phyloP scores from a whole-genome alignment of 2,797 vertebrate genomes.

The Parauchenoglanis punctatus region DNA sequence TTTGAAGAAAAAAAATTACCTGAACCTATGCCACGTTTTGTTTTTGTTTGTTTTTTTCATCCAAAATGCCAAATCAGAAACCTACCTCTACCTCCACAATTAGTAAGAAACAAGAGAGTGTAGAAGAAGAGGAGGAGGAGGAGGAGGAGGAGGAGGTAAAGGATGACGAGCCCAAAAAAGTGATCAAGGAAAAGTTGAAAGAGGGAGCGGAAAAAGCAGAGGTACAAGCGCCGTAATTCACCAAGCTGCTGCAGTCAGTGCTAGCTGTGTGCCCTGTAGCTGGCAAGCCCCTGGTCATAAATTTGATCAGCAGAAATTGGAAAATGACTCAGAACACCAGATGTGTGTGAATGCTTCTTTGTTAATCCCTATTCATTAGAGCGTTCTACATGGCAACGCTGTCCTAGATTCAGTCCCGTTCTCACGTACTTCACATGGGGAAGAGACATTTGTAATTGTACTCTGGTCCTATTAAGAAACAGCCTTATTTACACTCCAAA shows the following conservation, averaged over 20 bases:
- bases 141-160: constrained; percentile 50
- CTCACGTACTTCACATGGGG: not conserved
- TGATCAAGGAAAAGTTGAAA: constrained; percentile 42
- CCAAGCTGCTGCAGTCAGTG: not conserved
- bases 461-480: constrained; percentile 34
- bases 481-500: constrained; percentile 48
- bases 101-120: constrained; percentile 51
- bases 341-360: constrained; percentile 41
- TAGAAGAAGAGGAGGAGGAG: constrained; percentile 53
- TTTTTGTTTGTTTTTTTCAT: not conserved
- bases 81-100: constrained; percentile 21
- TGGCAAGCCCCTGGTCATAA: constrained; percentile 25
- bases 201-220: constrained; percentile 46
- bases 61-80: not conserved
- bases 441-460: constrained; percentile 13
- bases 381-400: not conserved
- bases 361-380: constrained; percentile 29
- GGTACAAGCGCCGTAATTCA: constrained; percentile 41
- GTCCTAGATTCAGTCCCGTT: constrained; percentile 41
- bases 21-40: not conserved
- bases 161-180: constrained; percentile 50
- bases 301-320: constrained; percentile 26
- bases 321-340: constrained; percentile 36
- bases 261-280: not conserved
- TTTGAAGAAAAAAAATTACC: not conserved